Conservation (phyloP, 1,140 invertebrate species). For the Brachionus plicatilis region DNA sequence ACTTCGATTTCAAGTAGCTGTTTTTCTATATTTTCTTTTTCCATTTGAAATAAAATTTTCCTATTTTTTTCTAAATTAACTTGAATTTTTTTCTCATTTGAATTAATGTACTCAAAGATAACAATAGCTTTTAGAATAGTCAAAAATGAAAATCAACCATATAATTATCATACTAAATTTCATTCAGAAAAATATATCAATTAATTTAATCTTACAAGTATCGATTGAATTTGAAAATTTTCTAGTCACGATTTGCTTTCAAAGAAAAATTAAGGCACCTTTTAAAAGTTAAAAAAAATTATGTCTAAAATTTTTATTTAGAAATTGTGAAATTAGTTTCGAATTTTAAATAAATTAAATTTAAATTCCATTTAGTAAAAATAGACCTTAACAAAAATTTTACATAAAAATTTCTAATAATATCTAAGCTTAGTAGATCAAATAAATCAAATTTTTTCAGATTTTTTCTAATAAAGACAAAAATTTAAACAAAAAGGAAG, state of each 20-base stretch:
- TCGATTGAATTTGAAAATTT: not conserved
- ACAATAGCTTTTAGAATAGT: not conserved
- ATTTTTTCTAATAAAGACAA: not conserved
- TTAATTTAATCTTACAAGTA: not conserved
- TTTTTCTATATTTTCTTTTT: conserved; percentile 39
- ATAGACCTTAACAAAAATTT: not conserved
- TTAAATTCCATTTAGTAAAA: not conserved
- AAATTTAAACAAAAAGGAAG: conserved; percentile 17
- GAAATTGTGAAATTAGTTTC: not conserved
- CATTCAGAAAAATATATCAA: not conserved
- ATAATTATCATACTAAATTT: not conserved
- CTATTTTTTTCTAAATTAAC: not conserved
- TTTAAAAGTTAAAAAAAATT: not conserved
- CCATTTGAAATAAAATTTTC: not conserved
- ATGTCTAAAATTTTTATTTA: not conserved
- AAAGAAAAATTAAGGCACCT: not conserved
- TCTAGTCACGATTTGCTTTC: not conserved
- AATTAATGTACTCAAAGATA: not conserved
- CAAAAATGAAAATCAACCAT: not conserved
- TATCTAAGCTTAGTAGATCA: not conserved
- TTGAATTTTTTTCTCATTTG: not conserved
- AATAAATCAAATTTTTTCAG: not conserved
- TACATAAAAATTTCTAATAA: not conserved
- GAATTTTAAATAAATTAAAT: not conserved
- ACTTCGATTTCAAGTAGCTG: conserved; percentile 30